Percentiles rank a stretch among this genome's conserved stretches.
phyloP scores from a whole-genome alignment of 2,113 vertebrate genomes.

The Atherinomorus stipes region DNA sequence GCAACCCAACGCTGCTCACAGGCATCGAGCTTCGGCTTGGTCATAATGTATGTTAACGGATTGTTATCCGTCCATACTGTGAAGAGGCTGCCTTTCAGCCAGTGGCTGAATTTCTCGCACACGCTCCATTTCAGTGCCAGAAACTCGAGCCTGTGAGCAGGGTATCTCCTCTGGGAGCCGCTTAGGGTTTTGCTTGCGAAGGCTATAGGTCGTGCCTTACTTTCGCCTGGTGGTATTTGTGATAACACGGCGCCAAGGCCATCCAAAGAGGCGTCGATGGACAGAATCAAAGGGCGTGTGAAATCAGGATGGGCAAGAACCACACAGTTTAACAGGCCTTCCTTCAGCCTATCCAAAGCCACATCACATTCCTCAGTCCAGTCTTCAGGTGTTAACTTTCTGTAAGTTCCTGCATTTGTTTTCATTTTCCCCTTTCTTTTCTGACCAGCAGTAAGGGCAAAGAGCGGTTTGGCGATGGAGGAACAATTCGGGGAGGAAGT shows the following conservation, averaged over 20 bases:
- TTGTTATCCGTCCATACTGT: too few species aligned
- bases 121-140: too few species aligned
- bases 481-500: too few species aligned
- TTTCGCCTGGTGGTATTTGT: background rate
- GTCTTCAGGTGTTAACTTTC: background rate
- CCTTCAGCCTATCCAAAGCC: background rate
- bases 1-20: constrained; percentile 26
- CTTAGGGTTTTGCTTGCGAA: too few species aligned
- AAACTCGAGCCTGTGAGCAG: too few species aligned
- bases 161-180: too few species aligned
- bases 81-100: too few species aligned
- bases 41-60: too few species aligned
- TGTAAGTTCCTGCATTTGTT: background rate
- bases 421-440: background rate
- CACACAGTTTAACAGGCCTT: background rate
- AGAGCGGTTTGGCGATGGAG: background rate
- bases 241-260: background rate
- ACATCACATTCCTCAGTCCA: background rate
- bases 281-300: background rate
- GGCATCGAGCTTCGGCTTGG: background rate
- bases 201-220: too few species aligned
- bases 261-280: background rate
- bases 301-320: background rate
- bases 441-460: background rate
- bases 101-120: too few species aligned